phyloP scores from a whole-genome alignment of 2,797 vertebrate genomes.

The Esox lucius region DNA sequence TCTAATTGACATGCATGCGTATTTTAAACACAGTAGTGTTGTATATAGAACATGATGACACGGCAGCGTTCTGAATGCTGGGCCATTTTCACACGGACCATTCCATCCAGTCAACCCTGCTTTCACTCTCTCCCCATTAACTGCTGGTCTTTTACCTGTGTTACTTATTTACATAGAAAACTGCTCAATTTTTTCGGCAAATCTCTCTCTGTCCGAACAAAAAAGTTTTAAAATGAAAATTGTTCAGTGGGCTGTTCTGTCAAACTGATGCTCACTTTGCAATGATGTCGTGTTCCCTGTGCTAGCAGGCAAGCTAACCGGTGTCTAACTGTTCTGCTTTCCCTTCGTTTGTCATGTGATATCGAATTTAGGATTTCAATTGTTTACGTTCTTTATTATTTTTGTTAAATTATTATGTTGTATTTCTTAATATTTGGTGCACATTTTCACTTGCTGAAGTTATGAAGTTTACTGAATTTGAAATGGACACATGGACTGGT shows the following conservation, averaged over 20 bases:
- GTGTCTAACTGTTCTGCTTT: slow-evolving; percentile 60
- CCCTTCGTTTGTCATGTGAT: slow-evolving; percentile 50
- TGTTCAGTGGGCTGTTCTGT: slow-evolving; percentile 67
- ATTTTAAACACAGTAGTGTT: slow-evolving; percentile 67
- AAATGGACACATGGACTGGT: slow-evolving; percentile 51
- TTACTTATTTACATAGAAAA: slow-evolving; percentile 59
- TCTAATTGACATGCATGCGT: slow-evolving; percentile 69
- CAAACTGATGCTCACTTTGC: slow-evolving; percentile 65
- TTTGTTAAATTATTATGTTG: slow-evolving; percentile 73
- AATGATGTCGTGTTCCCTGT: slow-evolving; percentile 70
- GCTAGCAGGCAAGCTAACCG: slow-evolving; percentile 68
- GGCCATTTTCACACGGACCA: slow-evolving; percentile 55
- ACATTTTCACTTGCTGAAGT: slow-evolving; percentile 73
- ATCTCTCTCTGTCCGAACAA: slow-evolving; percentile 47
- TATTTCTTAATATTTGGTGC: slow-evolving; percentile 70
- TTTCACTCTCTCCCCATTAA: slow-evolving; percentile 62
- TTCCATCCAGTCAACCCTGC: slow-evolving; percentile 71
- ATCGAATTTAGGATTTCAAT: slow-evolving; percentile 54
- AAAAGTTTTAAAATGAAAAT: slow-evolving; percentile 44
- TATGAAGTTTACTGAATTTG: slow-evolving; percentile 71
- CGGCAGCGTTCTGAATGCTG: slow-evolving; percentile 56
- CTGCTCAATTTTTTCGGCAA: slow-evolving; percentile 52
- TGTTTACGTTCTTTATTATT: slow-evolving; percentile 59
- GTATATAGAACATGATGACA: slow-evolving; percentile 66
- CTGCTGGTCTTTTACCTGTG: slow-evolving; percentile 58